A percentile compares a stretch with the other conserved stretches of the same genome.
These are phyloP conservation scores for Gymnoscelis rufifasciata DNA, from an alignment of 2,888 invertebrate species.

Conservation along the genomic window DNA sequence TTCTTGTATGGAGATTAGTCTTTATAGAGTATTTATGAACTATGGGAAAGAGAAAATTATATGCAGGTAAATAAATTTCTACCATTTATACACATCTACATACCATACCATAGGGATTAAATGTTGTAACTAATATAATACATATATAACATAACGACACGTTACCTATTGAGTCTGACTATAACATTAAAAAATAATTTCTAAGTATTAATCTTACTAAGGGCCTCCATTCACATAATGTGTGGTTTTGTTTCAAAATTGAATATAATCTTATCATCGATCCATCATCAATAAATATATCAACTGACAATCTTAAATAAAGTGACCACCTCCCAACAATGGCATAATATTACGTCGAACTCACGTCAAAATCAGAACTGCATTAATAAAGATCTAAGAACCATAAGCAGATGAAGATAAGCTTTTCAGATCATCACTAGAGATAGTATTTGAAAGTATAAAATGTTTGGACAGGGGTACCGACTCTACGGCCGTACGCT, in stretches of 20 bases:
- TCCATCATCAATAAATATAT: constrained; percentile 70
- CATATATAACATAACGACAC: too few relatives aligned
- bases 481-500: constrained; percentile 71
- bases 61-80: too few relatives aligned
- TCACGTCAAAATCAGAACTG: constrained; percentile 59
- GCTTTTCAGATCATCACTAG: constrained; percentile 72
- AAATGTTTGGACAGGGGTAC: constrained; percentile 77
- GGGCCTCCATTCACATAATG: constrained; percentile 29
- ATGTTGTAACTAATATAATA: too few relatives aligned
- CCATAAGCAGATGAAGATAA: constrained; percentile 70
- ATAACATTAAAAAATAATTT: too few relatives aligned
- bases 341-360: constrained; percentile 67
- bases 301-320: constrained; percentile 57
- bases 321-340: constrained; percentile 56
- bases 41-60: too few relatives aligned
- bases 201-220: constrained; percentile 15
- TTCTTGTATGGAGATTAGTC: too few relatives aligned
- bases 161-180: too few relatives aligned
- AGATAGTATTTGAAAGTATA: constrained; percentile 79
- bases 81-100: too few relatives aligned
- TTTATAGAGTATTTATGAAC: too few relatives aligned
- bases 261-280: constrained; percentile 62
- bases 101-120: too few relatives aligned
- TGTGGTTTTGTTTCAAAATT: constrained; percentile 36
- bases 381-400: constrained; percentile 77